Base-by-base conservation (phyloP, 2,797 vertebrate species). In the Pangasius larnaudii region DNA sequence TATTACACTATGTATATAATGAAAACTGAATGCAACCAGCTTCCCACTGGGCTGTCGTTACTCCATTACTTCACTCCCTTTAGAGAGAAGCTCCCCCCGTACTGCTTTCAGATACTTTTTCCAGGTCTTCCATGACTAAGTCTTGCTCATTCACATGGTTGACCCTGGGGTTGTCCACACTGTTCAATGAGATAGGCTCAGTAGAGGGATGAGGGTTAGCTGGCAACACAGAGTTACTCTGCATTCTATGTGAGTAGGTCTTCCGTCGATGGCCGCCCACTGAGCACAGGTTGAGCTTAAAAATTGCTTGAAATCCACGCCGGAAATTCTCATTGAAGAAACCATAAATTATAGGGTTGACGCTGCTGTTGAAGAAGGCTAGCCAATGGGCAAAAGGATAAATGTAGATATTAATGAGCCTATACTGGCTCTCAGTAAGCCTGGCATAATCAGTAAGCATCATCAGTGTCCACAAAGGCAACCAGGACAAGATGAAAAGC, bases 341-440 rank as follows among this genome's bases (percentile, higher is more conserved):
- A 0, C 98, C 97, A 0, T 99, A 98, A 92, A 99, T 96, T 90
- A 99, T 97, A 56, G 98, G 97, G 93, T 99, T 98, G 93, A 99
- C 27, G 0, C 98, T 99, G 95, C 98, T 99, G 93, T 99, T 99
- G 92, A 96, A 98, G 90, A 99, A 99, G 27, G 97, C 98, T 8
- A 99, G 92, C 98, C 98, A 99, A 92, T 98, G 98, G n/a, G 98
- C 98, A 0, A 98, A 97, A 36, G 98, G 98, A 90, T 98, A 99
- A 67, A 98, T 90, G 56, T 98, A 99, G 84, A 97, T 97, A 92
- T 98, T 98, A 93, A 98, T 97, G 85, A 98, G 88, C 72, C 94
- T 93, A 87, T 97, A 91, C 87, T 98, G 96, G 4, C 90, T 85
- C 71, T 97, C 94, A 0, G 96, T 97, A 36, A 99, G 94, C 87